Base-by-base conservation (phyloP, 2,888 invertebrate genomes). In the Leptura quadrifasciata region DNA sequence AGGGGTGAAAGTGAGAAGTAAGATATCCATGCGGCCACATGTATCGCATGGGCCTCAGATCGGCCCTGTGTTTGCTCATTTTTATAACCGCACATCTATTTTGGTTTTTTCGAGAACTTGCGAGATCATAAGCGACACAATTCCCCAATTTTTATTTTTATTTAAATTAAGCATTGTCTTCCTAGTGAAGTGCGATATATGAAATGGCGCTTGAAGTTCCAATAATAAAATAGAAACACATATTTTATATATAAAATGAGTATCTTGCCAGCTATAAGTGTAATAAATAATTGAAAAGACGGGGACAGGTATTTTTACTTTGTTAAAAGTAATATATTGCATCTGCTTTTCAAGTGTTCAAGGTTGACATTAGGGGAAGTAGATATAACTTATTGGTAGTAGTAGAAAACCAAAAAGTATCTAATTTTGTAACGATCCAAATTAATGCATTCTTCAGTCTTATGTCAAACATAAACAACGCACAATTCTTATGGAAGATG, bases 231-330 rank as follows among this genome's bases (percentile, higher is more conserved):
- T 65, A 65, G 65, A 54, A 18, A 39, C 39, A 24, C 24, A 65
- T 65, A 54, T 65, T 65, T 65, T 65, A 8, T 65, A 8, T 39
- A 17, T 18, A 17, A 18, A 20, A 65, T 10, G 21, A 4, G 21
- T 39, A 15, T 12, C 21, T 52, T 64, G 65, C 65, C 65, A 65
- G 24, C 57, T 10, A 65, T 21, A 27, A 20, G 8, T 18, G 12
- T 65, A 47, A 65, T 47, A 64, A 64, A 64, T 64, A 65, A n/a
- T 47, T 52, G 65, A n/a, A 21, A 39, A 9, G 39, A 39, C 39
- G 18, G 35, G 63, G 27, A 63, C 18, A 63, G 52, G 54, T 65
- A 65, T 65, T 65, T 65, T 65, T 65, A 35, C 47, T 12, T 47
- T 21, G n/a, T 47, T 65, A 65, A 24, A 54, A 47, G 52, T 65